Evolutionary conservation across 1,140 invertebrate genomes (phyloP), one percentile per base, ranked within the genome.

Genomic region (Drosophila watanabei): DNA sequence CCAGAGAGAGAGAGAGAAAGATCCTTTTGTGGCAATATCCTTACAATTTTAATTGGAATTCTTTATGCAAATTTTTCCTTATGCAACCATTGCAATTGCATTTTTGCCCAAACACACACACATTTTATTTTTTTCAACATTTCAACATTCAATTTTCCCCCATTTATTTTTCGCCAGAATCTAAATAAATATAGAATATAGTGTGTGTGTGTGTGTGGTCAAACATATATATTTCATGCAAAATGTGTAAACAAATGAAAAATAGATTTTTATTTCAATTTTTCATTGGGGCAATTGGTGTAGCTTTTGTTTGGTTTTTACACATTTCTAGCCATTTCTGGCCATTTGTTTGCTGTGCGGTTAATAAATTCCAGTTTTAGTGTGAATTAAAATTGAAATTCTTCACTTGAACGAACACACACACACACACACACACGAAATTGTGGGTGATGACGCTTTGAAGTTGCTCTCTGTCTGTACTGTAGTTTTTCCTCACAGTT

Each of bases 291-390:
- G 24, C 24, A 35, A 49, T 62, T 56, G 18, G 8, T 62, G 13
- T 28, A 10, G 30, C 5, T 46, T 45, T 18, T 43, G 20, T 37
- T 66, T 62, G 39, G 32, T 63, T 68, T 16, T 63, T 16, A 11
- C 13, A n/a, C 11, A 9, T 43, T 64, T n/a, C n/a, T n/a, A 13
- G 18, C 45, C 16, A 33, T 33, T 51, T 51, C 10, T 30, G 28
- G 49, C 5, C 60, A 28, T 56, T 30, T 20, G 24, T 56, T 49
- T 39, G 39, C 11, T 32, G 39, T 71, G 52, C 64, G 63, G 30
- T 71, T 68, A 39, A 68, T 71, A 56, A 71, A 71, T 71, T 68
- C 63, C 63, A 43, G 30, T 71, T 68, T 71, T 57, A 56, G 68
- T 71, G 63, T 10, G n/a, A 71, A 69, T 71, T 56, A 69, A 71